Evolutionary conservation across 2,888 invertebrate genomes (phyloP).

Genomic region (Drosophila algonquin): DNA sequence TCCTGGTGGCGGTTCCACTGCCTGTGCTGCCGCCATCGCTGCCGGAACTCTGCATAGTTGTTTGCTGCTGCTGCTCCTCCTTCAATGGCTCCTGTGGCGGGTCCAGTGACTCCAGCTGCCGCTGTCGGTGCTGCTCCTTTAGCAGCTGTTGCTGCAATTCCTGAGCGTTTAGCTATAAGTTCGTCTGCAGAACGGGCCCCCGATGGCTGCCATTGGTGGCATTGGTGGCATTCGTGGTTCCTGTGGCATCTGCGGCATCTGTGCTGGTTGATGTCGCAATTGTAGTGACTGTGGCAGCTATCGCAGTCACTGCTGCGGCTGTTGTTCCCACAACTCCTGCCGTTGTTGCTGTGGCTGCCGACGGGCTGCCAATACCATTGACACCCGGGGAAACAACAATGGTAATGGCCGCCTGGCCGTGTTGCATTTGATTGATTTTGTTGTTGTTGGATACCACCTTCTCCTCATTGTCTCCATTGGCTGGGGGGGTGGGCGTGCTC

Average conservation of each 20-base stretch:
- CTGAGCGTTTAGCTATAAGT: constrained; percentile 83
- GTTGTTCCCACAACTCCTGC: constrained; percentile 40
- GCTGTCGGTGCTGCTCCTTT: constrained; percentile 55
- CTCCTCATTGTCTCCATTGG: constrained; percentile 45
- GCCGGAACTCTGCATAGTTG: constrained; percentile 41
- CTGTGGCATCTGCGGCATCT: constrained; percentile 26
- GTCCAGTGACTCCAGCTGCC: constrained; percentile 15
- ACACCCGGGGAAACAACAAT: constrained; percentile 42
- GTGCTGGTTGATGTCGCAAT: neutral
- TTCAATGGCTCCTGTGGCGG: constrained; percentile 32
- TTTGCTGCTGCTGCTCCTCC: constrained; percentile 24
- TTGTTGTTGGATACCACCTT: constrained; percentile 82
- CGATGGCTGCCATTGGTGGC: constrained; percentile 44
- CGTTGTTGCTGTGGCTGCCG: constrained; percentile 25
- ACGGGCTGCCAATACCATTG: constrained; percentile 50
- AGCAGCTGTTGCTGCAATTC: constrained; percentile 68
- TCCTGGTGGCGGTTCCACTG: constrained; percentile 66
- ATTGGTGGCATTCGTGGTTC: constrained; percentile 55
- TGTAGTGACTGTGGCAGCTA: constrained; percentile 23
- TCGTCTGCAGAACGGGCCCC: constrained; percentile 70
- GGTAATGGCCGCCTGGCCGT: constrained; percentile 62
- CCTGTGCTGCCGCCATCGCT: constrained; percentile 56
- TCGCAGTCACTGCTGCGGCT: constrained; percentile 27
- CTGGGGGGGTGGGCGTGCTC: constrained; percentile 49
- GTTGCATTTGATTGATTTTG: constrained; percentile 82